These are phyloP conservation scores for Egretta garzetta DNA, from an alignment of 2,113 vertebrate species.

Conservation along the genomic window DNA sequence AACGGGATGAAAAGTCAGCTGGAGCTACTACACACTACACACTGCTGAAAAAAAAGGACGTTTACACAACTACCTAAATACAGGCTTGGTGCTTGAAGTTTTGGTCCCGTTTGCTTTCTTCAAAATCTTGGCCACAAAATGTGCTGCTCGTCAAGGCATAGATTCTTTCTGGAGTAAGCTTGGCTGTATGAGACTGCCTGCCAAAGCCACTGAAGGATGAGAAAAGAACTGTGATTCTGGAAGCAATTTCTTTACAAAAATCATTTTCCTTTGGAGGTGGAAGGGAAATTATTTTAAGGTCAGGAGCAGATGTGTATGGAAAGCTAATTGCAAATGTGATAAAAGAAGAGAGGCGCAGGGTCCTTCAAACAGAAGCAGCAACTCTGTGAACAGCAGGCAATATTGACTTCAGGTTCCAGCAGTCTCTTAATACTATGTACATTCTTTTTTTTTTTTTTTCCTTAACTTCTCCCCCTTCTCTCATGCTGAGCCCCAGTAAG, in stretches of 20 bases:
- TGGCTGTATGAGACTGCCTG: not conserved
- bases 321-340: slow-evolving; percentile 23
- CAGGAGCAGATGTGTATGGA: not conserved
- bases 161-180: not conserved
- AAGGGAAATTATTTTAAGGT: slow-evolving; percentile 13
- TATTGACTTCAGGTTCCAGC: not conserved
- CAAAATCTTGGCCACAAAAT: not conserved
- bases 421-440: not conserved
- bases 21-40: accelerated
- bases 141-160: not conserved
- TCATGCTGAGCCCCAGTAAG: not conserved
- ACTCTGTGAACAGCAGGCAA: not conserved
- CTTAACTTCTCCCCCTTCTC: not conserved
- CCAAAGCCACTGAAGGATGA: not conserved
- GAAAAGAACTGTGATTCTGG: slow-evolving; percentile 2
- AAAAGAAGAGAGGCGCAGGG: not conserved
- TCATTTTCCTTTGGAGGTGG: not conserved
- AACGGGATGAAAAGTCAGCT: not conserved
- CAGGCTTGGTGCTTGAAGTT: not conserved
- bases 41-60: not conserved
- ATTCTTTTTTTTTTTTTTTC: not conserved
- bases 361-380: slow-evolving; percentile 11
- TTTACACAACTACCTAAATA: not conserved
- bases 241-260: slow-evolving; percentile 12
- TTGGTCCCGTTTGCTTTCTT: not conserved